Base-by-base conservation (phyloP, 2,888 invertebrate species). In the Esperia sulphurella region DNA sequence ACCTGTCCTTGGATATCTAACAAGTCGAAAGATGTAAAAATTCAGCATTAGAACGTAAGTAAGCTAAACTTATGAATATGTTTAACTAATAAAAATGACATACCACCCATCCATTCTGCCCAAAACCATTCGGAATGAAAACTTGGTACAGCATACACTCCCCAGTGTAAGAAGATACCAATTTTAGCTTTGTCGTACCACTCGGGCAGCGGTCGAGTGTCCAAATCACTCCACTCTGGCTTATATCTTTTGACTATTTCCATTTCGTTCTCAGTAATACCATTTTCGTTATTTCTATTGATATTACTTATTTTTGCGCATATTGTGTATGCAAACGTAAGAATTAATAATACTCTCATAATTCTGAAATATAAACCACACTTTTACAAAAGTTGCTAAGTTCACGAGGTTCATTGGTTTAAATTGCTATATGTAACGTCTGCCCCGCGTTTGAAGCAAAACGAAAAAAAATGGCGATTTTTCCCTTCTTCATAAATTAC, bases 151-250 rank as follows among this genome's bases (percentile, higher is more conserved):
- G 96, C 93, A 71, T 94, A 98, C 0, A 98, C 95, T 0, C 98
- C 98, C 96, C 97, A 98, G 70, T 98, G 98, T 38, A 98, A 84
- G 69, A 98, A 98, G 61, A 98, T 97, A 2, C 98, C 98, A 55
- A 97, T 85, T 86, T 98, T 98, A 0, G 94, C 95, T 46, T 95
- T 91, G 71, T 98, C 97, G 73, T 95, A 98, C 98, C 98, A 98
- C 2, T 72, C 54, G 0, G 98, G 98, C 48, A 98, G 71, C 0
- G 95, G 95, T 46, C 98, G 90, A 10, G 90, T 89, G 68, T 98
- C 98, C 61, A 98, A 84, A 73, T 97, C 96, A 0, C 91, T 85
- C 98, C 98, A 98, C 14, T 90, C 93, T 0, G 97, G 95, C 44
- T 90, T 75, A 71, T 93, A 96, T 33, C 47, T 70, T 39, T 65